phyloP scores from a whole-genome alignment of 2,797 vertebrate genomes.

The Ctenochaetus hawaiiensis region DNA sequence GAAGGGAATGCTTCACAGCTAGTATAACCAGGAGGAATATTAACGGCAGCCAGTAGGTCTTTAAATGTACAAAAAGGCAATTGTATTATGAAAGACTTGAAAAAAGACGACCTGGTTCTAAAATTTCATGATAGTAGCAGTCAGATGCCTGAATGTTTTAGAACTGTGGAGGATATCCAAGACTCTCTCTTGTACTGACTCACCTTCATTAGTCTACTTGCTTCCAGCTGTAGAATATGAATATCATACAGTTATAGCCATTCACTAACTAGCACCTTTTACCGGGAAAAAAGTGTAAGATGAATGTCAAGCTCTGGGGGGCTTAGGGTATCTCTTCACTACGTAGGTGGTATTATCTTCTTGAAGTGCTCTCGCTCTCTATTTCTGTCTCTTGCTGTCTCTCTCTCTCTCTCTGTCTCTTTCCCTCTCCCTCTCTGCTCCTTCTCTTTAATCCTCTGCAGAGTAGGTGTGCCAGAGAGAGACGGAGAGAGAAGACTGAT shows the following conservation, averaged over 20 bases:
- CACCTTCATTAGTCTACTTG: constrained; percentile 37
- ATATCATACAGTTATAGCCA: constrained; percentile 29
- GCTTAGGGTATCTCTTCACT: constrained; percentile 58
- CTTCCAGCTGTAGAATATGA: constrained; percentile 40
- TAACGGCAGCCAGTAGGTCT: background rate
- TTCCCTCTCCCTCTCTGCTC: constrained; percentile 57
- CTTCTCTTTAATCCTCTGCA: constrained; percentile 77
- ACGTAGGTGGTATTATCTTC: constrained; percentile 70
- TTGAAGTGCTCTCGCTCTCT: constrained; percentile 57
- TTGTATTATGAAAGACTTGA: background rate
- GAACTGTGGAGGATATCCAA: constrained; percentile 5
- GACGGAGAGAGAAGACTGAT: constrained; percentile 65
- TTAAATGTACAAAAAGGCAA: background rate
- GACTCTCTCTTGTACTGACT: constrained; percentile 26
- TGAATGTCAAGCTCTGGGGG: constrained; percentile 56
- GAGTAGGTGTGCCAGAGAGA: constrained; percentile 70
- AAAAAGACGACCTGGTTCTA: background rate
- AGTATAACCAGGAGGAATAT: background rate
- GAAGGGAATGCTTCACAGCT: background rate
- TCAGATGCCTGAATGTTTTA: background rate
- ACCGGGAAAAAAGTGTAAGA: constrained; percentile 35
- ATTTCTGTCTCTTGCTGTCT: constrained; percentile 45
- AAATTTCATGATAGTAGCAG: background rate
- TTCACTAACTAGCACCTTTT: constrained; percentile 45
- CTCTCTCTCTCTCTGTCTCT: constrained; percentile 53